These are phyloP conservation scores for Colaptes auratus DNA, from an alignment of 2,113 vertebrate species.

Conservation along the genomic window DNA sequence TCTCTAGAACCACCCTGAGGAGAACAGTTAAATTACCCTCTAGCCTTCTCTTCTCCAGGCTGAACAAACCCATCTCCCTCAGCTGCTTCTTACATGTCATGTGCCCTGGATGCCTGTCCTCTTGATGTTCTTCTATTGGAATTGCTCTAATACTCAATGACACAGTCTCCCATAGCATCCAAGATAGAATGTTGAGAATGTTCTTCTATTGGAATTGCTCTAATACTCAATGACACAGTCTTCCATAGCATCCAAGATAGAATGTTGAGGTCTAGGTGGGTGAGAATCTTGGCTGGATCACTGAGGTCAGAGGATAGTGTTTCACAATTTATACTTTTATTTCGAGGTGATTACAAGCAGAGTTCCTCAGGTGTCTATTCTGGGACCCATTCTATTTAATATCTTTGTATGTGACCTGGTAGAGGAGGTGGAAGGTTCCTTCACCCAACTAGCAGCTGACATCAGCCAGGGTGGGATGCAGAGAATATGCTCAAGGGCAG, in stretches of 20 bases:
- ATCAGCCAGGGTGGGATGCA: background rate
- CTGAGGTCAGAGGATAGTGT: background rate
- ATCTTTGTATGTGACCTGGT: background rate
- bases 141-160: too few relatives aligned
- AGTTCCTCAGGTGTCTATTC: background rate
- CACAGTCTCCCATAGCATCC: too few relatives aligned
- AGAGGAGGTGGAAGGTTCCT: background rate
- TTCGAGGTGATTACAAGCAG: background rate
- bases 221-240: background rate
- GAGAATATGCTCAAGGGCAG: background rate
- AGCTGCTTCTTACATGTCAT: background rate
- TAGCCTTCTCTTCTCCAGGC: background rate
- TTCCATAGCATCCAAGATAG: background rate
- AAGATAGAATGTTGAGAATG: too few relatives aligned
- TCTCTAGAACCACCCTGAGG: background rate
- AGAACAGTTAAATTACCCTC: background rate
- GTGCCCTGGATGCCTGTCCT: background rate
- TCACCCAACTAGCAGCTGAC: background rate
- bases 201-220: background rate
- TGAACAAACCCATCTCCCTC: background rate
- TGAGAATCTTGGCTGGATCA: background rate
- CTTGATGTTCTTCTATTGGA: background rate
- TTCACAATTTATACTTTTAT: background rate
- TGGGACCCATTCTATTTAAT: background rate
- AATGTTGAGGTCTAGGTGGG: background rate